Percentiles rank a stretch among this genome's conserved stretches.
Evolutionary conservation across 2,888 invertebrate genomes (phyloP).

Genomic region (Torymus texanus): DNA sequence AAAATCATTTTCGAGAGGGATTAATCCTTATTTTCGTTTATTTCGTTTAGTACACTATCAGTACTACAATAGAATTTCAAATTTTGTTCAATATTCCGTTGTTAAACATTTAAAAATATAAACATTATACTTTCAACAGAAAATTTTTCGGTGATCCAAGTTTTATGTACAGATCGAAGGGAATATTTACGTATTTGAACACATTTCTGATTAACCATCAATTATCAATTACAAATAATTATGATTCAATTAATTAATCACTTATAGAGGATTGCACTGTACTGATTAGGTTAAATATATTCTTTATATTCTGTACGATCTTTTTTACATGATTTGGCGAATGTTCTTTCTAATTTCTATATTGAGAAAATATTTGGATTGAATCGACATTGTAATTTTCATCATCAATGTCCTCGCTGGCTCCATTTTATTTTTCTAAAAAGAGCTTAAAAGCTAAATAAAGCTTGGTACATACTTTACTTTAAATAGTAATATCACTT

Average conservation of each 20-base stretch:
- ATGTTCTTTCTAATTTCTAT: not conserved
- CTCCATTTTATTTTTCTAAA: too few species aligned
- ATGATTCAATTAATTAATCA: not conserved
- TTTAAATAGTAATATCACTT: constrained; percentile 4
- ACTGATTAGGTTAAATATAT: constrained; percentile 1
- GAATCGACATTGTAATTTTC: too few species aligned
- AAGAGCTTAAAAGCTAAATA: not conserved
- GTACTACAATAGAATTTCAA: constrained; percentile 32
- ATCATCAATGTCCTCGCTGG: too few species aligned
- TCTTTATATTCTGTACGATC: constrained; percentile 5
- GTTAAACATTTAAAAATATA: constrained; percentile 27
- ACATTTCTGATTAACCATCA: constrained; percentile 6
- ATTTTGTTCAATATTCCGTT: constrained; percentile 28
- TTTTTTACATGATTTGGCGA: too few species aligned
- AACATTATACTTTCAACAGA: constrained; percentile 19
- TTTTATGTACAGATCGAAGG: constrained; percentile 23
- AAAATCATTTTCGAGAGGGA: constrained; percentile 1
- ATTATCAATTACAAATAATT: constrained; percentile 9
- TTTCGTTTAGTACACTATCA: constrained; percentile 25
- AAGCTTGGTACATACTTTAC: not conserved
- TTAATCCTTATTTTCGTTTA: constrained; percentile 28
- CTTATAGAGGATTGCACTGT: constrained; percentile 17
- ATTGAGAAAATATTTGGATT: not conserved
- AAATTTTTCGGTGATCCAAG: constrained; percentile 3
- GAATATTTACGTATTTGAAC: constrained; percentile 8